phyloP scores from a whole-genome alignment of 2,797 vertebrate genomes.

The Thaleichthys pacificus region DNA sequence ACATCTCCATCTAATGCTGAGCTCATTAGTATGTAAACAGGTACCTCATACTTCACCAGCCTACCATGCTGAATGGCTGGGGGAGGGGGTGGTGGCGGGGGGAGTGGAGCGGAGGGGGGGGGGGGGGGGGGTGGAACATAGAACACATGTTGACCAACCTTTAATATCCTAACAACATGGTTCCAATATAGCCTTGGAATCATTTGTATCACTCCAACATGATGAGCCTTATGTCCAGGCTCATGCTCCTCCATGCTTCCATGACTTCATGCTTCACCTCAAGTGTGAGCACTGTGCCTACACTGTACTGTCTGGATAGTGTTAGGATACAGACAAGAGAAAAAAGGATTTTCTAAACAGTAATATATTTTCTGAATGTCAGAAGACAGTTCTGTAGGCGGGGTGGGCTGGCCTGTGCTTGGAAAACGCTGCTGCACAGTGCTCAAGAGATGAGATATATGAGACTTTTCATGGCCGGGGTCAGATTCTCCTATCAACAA shows the following conservation, averaged over 20 bases:
- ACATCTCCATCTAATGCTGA: slow-evolving; percentile 57
- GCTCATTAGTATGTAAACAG: slow-evolving; percentile 72
- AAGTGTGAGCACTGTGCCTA: too few relatives aligned
- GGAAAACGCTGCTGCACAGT: neutral
- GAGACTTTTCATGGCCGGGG: neutral
- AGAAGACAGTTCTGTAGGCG: neutral
- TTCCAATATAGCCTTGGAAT: neutral
- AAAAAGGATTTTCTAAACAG: too few relatives aligned
- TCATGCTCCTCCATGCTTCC: too few relatives aligned
- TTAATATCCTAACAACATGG: neutral
- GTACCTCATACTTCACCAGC: neutral
- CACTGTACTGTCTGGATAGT: too few relatives aligned
- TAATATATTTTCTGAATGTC: too few relatives aligned
- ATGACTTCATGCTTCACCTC: too few relatives aligned
- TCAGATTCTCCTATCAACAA: neutral
- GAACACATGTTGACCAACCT: too few relatives aligned
- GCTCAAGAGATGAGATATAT: neutral
- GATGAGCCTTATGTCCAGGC: neutral
- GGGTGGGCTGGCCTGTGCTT: too few relatives aligned
- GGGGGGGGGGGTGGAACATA: neutral
- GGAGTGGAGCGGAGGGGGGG: too few relatives aligned
- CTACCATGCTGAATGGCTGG: slow-evolving; percentile 28
- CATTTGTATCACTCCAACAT: slow-evolving; percentile 2
- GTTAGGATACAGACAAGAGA: too few relatives aligned
- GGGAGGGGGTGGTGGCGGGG: too few relatives aligned